Base-by-base conservation (phyloP, 2,113 vertebrate species). In the Thunnus thynnus region DNA sequence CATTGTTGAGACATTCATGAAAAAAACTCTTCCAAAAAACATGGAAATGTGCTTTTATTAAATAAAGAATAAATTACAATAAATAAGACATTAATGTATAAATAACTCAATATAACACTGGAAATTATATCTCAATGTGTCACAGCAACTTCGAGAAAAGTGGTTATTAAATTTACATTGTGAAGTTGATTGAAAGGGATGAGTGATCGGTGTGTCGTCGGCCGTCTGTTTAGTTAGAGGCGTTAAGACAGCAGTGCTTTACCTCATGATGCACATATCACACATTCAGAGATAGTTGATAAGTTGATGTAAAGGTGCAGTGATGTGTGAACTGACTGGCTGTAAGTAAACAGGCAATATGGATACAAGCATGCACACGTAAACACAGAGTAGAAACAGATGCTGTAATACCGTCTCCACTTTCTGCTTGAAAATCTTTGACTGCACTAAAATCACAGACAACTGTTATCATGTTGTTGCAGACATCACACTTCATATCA, bases 61-160 rank as follows among this genome's bases (percentile, higher is more conserved):
- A 94, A 93, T 89, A 88, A 91, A 89, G 80, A 92, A 90, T 89
- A 91, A 88, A 86, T 93, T 89, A 89, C 86, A 92, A 94, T 90
- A 93, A 92, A 93, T 89, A 93, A 86, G 66, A 93, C 90, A 88
- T 78, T 72, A 89, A 91, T 88, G 76, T 90, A 91, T 84, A 90
- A 89, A 89, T 74, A 91, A 88, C 47, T 79, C n/a, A 87, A 80
- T 74, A 84, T 84, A 89, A 89, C 80, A 89, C 83, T 72, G 57
- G 70, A 82, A 85, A 81, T 85, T 32, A 86, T 85, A 66, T 76
- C 72, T 82, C 55, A 89, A 80, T 85, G 65, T 83, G 73, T 82
- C 86, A 91, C 89, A 88, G 71, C 72, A 87, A 82, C 78, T 83
- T 88, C 84, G 68, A 87, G 50, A 76, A 72, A 85, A 70, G 68